Conservation (phyloP, 2,797 vertebrate species). For the Enteromius paludinosus region DNA sequence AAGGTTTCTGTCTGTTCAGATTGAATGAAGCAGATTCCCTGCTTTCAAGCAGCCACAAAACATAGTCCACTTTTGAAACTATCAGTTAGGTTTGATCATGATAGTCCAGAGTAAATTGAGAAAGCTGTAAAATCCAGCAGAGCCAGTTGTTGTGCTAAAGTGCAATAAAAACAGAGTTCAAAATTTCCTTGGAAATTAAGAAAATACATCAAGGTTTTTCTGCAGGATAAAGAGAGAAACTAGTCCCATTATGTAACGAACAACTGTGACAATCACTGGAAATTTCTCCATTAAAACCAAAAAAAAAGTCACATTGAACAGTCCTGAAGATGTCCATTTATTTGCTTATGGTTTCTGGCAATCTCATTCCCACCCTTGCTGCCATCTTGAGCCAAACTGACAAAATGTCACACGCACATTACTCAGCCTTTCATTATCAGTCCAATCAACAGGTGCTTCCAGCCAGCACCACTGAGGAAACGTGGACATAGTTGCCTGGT, state of each 20-base stretch:
- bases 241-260: constrained; percentile 8
- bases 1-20: neutral
- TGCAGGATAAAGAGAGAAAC: neutral
- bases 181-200: neutral
- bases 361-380: constrained; percentile 1
- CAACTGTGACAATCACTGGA: neutral
- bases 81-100: neutral
- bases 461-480: constrained; percentile 64
- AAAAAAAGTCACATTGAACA: neutral
- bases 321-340: constrained; percentile 22
- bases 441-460: constrained; percentile 63
- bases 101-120: constrained; percentile 3
- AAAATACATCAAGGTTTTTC: neutral
- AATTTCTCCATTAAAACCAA: neutral
- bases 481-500: constrained; percentile 64
- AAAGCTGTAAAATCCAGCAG: constrained; percentile 1
- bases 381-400: neutral
- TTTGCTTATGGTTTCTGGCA: neutral
- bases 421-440: constrained; percentile 51
- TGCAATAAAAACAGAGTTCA: neutral
- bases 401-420: constrained; percentile 45
- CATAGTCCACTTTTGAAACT: constrained; percentile 10
- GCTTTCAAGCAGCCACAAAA: neutral
- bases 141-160: neutral
- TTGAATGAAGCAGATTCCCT: neutral